Evolutionary conservation across 2,797 vertebrate genomes (phyloP).

Genomic region (Xenopus petersii): DNA sequence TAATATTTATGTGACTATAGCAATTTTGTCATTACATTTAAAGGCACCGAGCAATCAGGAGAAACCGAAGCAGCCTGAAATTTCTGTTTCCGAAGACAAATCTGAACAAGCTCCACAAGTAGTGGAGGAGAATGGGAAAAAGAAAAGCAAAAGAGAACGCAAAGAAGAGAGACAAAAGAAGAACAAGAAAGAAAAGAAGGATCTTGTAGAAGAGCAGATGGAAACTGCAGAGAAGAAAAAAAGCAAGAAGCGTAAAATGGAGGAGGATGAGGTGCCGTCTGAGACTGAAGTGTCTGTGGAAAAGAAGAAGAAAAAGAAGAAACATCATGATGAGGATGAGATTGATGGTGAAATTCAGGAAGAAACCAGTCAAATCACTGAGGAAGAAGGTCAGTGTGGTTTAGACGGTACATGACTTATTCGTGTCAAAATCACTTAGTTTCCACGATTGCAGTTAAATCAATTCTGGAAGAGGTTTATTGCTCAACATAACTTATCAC

Average conservation of each 20-base stretch:
- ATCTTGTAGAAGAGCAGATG: constrained; percentile 57
- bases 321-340: constrained; percentile 3
- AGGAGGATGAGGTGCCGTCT: constrained; percentile 58
- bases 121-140: constrained; percentile 52
- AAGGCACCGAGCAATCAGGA: constrained; percentile 29
- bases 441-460: too few relatives aligned
- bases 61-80: neutral
- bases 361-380: neutral
- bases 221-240: constrained; percentile 53
- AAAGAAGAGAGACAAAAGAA: constrained; percentile 74
- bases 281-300: constrained; percentile 24
- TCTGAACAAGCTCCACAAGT: constrained; percentile 7
- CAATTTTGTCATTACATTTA: too few relatives aligned
- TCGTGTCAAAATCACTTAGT: too few relatives aligned
- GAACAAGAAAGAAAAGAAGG: constrained; percentile 75
- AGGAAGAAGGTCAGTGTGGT: constrained; percentile 56
- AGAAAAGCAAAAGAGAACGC: constrained; percentile 69
- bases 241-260: constrained; percentile 57
- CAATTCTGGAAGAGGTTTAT: too few relatives aligned
- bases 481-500: too few relatives aligned
- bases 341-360: constrained; percentile 21
- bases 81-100: constrained; percentile 12
- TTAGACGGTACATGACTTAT: constrained; percentile 54
- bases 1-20: too few relatives aligned
- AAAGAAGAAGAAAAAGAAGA: constrained; percentile 56